Evolutionary conservation across 2,888 invertebrate genomes (phyloP).

Genomic region (Uropetala carovei): DNA sequence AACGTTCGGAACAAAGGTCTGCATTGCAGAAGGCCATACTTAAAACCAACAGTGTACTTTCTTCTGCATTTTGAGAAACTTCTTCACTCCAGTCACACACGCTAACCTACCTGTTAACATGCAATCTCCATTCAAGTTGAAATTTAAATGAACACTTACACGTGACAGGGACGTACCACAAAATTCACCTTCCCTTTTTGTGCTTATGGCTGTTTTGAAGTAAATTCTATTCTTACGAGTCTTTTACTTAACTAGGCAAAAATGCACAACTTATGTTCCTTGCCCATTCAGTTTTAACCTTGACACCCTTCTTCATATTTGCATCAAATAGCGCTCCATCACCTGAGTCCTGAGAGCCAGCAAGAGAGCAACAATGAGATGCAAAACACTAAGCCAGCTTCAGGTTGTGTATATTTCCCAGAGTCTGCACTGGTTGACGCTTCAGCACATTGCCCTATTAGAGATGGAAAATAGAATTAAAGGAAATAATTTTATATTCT

Average conservation of each 20-base stretch:
- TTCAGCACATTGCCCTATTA: slow-evolving; percentile 51
- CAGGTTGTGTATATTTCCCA: slow-evolving; percentile 41
- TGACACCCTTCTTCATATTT: slow-evolving; percentile 10
- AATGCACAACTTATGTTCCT: slow-evolving; percentile 34
- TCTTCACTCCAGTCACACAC: slow-evolving; percentile 11
- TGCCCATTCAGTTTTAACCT: neutral
- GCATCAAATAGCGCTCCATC: slow-evolving; percentile 50
- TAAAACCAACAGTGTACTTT: slow-evolving; percentile 24
- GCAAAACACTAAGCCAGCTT: slow-evolving; percentile 53
- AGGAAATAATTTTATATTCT: no score
- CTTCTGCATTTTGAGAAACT: slow-evolving; percentile 7
- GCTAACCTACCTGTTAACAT: slow-evolving; percentile 36
- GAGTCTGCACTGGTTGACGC: slow-evolving; percentile 59
- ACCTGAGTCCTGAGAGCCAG: slow-evolving; percentile 51
- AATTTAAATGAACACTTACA: slow-evolving; percentile 54
- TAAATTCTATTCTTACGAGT: neutral
- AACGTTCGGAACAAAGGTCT: neutral
- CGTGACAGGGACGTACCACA: slow-evolving; percentile 51
- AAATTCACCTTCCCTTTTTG: slow-evolving; percentile 38
- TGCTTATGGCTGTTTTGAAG: slow-evolving; percentile 44
- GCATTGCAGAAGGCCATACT: slow-evolving; percentile 13
- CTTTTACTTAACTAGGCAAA: slow-evolving; percentile 5
- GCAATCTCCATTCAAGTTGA: slow-evolving; percentile 42
- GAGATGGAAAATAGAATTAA: no score
- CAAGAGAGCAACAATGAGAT: slow-evolving; percentile 40